phyloP scores from a whole-genome alignment of 2,888 invertebrate genomes.

The Ethmia dodecea region DNA sequence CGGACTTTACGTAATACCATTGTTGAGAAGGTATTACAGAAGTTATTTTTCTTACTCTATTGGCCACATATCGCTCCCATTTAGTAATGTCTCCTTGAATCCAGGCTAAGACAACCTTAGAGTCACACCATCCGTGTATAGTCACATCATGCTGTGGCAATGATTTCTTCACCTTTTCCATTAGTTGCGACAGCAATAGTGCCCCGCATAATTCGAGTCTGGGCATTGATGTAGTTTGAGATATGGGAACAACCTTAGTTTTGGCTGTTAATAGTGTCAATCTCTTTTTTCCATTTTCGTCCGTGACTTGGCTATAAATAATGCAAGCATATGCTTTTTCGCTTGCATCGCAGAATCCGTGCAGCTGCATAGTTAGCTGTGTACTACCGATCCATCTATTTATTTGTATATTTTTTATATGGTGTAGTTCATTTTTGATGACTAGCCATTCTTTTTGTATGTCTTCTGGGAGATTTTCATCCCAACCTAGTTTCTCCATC shows the following conservation, averaged over 20 bases:
- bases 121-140: conserved; percentile 16
- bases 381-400: conserved; percentile 12
- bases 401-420: neutral
- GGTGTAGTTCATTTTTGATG: conserved; percentile 3
- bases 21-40: conserved; percentile 5
- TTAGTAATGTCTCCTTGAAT: conserved; percentile 8
- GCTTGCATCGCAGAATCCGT: conserved; percentile 20
- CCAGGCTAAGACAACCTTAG: conserved; percentile 15
- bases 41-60: conserved; percentile 16
- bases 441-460: conserved; percentile 4
- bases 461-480: conserved; percentile 9
- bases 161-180: conserved; percentile 8
- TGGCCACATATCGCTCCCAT: conserved; percentile 14
- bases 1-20: conserved; percentile 16
- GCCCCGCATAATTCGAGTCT: conserved; percentile 20
- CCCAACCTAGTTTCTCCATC: conserved; percentile 14
- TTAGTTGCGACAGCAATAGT: conserved; percentile 10
- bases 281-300: conserved; percentile 2
- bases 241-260: conserved; percentile 20
- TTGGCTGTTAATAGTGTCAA: conserved; percentile 14
- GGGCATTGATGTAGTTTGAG: conserved; percentile 16
- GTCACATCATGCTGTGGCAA: neutral
- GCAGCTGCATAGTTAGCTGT: conserved; percentile 11
- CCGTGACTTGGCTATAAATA: conserved; percentile 7
- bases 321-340: conserved; percentile 19